Percentiles rank a stretch among this genome's conserved stretches.
These are phyloP conservation scores for Sialia sialis DNA, from an alignment of 2,113 vertebrate genomes.

Conservation along the genomic window DNA sequence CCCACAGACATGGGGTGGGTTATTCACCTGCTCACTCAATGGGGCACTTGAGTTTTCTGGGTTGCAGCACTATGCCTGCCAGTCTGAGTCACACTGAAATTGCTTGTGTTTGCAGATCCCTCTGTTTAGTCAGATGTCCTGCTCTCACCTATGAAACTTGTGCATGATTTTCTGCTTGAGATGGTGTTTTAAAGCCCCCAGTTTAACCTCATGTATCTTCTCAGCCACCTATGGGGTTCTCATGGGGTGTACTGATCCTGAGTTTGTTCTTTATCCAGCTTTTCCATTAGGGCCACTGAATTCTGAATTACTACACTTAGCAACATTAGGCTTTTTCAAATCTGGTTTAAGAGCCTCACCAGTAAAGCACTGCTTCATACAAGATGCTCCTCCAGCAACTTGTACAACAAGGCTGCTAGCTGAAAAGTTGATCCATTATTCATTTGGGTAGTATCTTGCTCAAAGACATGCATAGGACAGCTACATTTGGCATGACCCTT, in stretches of 20 bases:
- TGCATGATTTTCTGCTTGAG: not conserved
- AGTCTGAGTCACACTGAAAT: not conserved
- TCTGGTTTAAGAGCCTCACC: not conserved
- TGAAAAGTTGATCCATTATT: not conserved
- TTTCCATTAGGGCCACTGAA: not conserved
- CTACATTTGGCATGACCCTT: not conserved
- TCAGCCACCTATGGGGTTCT: not conserved
- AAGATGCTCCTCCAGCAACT: not conserved
- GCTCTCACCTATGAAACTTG: not conserved
- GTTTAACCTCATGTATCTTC: not conserved
- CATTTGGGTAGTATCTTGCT: not conserved
- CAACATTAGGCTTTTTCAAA: not conserved
- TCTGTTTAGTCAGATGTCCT: not conserved
- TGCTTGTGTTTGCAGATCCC: not conserved
- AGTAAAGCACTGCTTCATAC: not conserved
- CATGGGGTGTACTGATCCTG: not conserved
- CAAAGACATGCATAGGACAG: not conserved
- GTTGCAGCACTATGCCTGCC: not conserved
- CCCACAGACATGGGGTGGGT: not conserved
- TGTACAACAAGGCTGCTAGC: not conserved
- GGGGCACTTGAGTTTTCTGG: not conserved
- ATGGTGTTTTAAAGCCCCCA: not conserved
- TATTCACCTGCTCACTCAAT: not conserved
- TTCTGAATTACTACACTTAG: not conserved
- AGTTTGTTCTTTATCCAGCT: not conserved